Percentiles rank a stretch among this genome's conserved stretches.
These are phyloP conservation scores for Lasioglossum morio DNA, from an alignment of 2,888 invertebrate genomes.

Conservation along the genomic window DNA sequence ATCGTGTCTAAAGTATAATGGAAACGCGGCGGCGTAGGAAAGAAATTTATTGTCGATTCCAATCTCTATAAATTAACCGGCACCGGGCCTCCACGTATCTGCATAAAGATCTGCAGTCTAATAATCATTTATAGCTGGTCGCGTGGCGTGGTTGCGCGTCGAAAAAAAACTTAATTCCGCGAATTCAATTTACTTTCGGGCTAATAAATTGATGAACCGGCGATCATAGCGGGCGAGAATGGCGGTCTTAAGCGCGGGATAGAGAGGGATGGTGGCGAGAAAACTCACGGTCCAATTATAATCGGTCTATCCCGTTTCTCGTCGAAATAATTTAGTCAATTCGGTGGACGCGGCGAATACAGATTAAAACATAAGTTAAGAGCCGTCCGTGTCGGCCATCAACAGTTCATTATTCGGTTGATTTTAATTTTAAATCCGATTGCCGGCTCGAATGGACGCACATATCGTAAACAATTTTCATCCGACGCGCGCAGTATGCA, in stretches of 20 bases:
- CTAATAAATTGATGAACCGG: neutral
- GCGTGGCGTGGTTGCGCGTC: neutral
- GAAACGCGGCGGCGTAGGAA: neutral
- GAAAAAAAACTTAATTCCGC: neutral
- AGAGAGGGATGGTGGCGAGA: no score
- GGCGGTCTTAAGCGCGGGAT: neutral
- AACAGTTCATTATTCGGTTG: slow-evolving; percentile 17
- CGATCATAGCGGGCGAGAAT: neutral
- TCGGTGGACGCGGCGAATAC: neutral
- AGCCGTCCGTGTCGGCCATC: neutral
- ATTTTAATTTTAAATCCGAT: slow-evolving; percentile 15
- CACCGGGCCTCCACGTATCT: neutral
- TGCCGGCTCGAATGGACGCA: neutral
- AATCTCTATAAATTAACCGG: neutral
- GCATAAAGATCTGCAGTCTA: slow-evolving; percentile 2
- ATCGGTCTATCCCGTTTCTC: neutral
- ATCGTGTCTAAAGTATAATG: neutral
- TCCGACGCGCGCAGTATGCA: neutral
- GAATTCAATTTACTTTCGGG: neutral
- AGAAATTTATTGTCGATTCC: slow-evolving; percentile 3
- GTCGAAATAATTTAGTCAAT: slow-evolving; percentile 15
- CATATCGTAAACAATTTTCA: slow-evolving; percentile 12
- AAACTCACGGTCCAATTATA: neutral
- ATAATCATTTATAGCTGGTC: neutral
- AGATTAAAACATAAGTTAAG: slow-evolving; percentile 12